A percentile compares a stretch with the other conserved stretches of the same genome.
Evolutionary conservation across 2,797 vertebrate genomes (phyloP).

Genomic region (Fundulus diaphanus): DNA sequence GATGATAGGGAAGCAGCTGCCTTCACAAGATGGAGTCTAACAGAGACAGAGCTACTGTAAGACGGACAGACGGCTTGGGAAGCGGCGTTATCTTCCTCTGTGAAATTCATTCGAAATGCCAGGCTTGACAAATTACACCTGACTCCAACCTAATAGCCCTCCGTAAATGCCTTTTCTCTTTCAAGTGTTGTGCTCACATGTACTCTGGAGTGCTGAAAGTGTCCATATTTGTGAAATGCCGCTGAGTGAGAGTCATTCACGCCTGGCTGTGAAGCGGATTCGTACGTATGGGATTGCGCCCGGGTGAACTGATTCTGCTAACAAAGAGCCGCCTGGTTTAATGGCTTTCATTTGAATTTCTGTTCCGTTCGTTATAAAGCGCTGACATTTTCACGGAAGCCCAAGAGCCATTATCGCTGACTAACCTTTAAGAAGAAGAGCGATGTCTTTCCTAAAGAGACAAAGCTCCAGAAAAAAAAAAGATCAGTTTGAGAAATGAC

Average conservation of each 20-base stretch:
- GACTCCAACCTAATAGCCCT: slow-evolving; percentile 37
- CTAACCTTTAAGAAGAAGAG: slow-evolving; percentile 63
- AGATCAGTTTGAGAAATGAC: not conserved
- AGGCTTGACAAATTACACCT: slow-evolving; percentile 62
- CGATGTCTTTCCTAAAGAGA: slow-evolving; percentile 40
- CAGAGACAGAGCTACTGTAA: slow-evolving; percentile 29
- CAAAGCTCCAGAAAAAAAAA: slow-evolving; percentile 34
- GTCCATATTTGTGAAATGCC: slow-evolving; percentile 55
- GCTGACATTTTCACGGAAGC: slow-evolving; percentile 72
- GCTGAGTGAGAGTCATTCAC: slow-evolving; percentile 40
- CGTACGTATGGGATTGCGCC: slow-evolving; percentile 6
- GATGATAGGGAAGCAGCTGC: slow-evolving; percentile 60
- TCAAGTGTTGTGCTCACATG: slow-evolving; percentile 31
- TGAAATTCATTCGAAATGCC: slow-evolving; percentile 54
- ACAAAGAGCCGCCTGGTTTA: slow-evolving; percentile 40
- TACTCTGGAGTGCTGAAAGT: slow-evolving; percentile 37
- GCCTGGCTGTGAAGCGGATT: slow-evolving; percentile 49
- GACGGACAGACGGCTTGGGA: slow-evolving; percentile 39
- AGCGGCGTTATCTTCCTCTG: slow-evolving; percentile 52
- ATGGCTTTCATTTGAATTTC: slow-evolving; percentile 64
- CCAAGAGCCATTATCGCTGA: slow-evolving; percentile 39
- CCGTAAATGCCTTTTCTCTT: slow-evolving; percentile 53
- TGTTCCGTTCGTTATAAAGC: slow-evolving; percentile 61
- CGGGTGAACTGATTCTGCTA: slow-evolving; percentile 32
- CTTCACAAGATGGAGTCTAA: slow-evolving; percentile 58